Evolutionary conservation across 2,797 vertebrate species (phyloP).

Genomic region (Propithecus perrieri): DNA sequence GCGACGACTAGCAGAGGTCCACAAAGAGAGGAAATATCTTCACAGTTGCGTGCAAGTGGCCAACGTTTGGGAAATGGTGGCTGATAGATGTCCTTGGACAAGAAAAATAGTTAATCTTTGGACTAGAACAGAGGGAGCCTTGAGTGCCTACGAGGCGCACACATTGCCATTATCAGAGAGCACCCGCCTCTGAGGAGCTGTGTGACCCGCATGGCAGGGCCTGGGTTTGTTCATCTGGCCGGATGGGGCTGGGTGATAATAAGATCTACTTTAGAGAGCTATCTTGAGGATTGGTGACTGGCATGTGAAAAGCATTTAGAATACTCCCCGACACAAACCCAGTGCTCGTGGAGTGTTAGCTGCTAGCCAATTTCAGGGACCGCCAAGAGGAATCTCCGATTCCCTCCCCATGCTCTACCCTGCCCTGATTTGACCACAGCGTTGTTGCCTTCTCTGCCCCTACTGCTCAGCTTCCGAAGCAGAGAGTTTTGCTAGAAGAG

Average conservation of each 20-base stretch:
- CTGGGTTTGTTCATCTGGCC: neutral
- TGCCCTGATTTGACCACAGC: fast-evolving
- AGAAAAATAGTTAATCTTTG: neutral
- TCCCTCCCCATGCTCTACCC: neutral
- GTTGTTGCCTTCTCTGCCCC: neutral
- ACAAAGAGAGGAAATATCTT: neutral
- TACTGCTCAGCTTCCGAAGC: neutral
- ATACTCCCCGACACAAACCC: neutral
- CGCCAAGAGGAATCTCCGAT: neutral
- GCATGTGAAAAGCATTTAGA: neutral
- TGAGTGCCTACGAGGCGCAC: neutral
- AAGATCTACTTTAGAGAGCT: neutral
- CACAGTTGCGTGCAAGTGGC: too few species aligned
- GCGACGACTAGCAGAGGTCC: neutral
- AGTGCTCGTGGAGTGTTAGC: neutral
- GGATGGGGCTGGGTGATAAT: neutral
- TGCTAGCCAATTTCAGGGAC: neutral
- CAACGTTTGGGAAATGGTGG: neutral
- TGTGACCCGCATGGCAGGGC: neutral
- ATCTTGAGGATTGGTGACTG: neutral
- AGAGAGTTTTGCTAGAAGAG: neutral
- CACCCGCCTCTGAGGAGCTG: neutral
- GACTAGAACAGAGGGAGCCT: neutral
- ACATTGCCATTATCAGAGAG: neutral
- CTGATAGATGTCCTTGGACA: neutral